A percentile compares a stretch with the other conserved stretches of the same genome.
phyloP scores from a whole-genome alignment of 2,113 vertebrate species.

The Engraulis encrasicolus region DNA sequence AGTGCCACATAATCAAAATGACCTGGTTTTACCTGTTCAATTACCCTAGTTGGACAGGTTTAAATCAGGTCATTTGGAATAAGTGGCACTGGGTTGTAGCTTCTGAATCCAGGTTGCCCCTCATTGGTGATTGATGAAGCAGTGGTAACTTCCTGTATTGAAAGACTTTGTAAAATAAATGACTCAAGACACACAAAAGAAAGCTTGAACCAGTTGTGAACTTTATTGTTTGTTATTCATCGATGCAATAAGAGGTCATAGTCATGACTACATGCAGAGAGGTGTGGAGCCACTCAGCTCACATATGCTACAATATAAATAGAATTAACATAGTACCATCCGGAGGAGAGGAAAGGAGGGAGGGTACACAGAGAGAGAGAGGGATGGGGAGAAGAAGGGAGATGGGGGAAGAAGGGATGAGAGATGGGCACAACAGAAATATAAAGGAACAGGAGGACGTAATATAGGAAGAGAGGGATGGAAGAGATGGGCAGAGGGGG shows the following conservation, averaged over 20 bases:
- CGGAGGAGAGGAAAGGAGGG: no score
- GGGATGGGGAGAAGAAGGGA: constrained; percentile 31
- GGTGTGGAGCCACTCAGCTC: constrained; percentile 48
- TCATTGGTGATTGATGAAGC: neutral
- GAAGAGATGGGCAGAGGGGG: neutral
- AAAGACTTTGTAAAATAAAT: neutral
- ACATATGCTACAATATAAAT: constrained; percentile 74
- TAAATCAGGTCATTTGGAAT: no score
- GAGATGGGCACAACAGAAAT: neutral
- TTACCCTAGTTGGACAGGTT: no score
- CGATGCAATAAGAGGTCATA: constrained; percentile 62
- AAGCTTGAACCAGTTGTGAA: constrained; percentile 20
- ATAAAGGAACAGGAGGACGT: no score
- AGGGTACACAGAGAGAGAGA: constrained; percentile 42
- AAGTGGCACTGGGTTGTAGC: no score
- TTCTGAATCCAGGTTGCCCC: no score
- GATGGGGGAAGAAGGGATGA: constrained; percentile 29
- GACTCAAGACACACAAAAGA: neutral
- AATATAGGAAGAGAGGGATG: constrained; percentile 47
- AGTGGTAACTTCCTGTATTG: neutral
- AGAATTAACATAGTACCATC: constrained; percentile 57
- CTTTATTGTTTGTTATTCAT: constrained; percentile 73
- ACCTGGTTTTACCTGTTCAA: no score
- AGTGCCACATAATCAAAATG: no score
- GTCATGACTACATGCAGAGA: constrained; percentile 58